These are phyloP conservation scores for Acanthisitta chloris DNA, from an alignment of 2,113 vertebrate genomes.

Conservation along the genomic window DNA sequence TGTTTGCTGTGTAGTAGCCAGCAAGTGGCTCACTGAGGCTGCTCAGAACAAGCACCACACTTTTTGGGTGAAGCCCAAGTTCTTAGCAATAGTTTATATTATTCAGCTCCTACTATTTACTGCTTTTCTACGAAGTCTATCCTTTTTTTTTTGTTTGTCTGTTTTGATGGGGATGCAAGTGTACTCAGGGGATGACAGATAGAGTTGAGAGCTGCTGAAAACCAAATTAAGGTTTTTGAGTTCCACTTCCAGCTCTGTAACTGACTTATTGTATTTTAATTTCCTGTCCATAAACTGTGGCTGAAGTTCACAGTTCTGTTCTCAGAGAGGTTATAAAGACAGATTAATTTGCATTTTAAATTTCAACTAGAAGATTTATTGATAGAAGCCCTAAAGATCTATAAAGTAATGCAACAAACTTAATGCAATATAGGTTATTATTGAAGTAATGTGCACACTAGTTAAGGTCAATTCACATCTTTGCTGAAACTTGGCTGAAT, in stretches of 20 bases:
- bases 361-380: background rate
- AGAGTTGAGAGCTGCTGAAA: slow-evolving; percentile 13
- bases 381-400: background rate
- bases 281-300: slow-evolving; percentile 36
- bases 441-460: background rate
- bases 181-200: background rate
- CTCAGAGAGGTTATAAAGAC: background rate
- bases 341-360: slow-evolving; percentile 11
- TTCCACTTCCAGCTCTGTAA: slow-evolving; percentile 8
- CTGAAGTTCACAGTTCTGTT: background rate
- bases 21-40: background rate
- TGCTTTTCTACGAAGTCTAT: background rate
- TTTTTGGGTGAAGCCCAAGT: background rate
- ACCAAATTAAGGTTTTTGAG: background rate
- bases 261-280: slow-evolving; percentile 35
- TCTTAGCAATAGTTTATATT: background rate
- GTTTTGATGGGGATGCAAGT: background rate
- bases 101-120: background rate
- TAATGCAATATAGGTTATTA: background rate
- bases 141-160: background rate
- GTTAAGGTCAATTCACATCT: background rate
- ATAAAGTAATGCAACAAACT: background rate
- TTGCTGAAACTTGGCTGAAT: background rate
- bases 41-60: background rate
- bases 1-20: background rate